phyloP scores from a whole-genome alignment of 2,797 vertebrate species.

The Mus caroli region DNA sequence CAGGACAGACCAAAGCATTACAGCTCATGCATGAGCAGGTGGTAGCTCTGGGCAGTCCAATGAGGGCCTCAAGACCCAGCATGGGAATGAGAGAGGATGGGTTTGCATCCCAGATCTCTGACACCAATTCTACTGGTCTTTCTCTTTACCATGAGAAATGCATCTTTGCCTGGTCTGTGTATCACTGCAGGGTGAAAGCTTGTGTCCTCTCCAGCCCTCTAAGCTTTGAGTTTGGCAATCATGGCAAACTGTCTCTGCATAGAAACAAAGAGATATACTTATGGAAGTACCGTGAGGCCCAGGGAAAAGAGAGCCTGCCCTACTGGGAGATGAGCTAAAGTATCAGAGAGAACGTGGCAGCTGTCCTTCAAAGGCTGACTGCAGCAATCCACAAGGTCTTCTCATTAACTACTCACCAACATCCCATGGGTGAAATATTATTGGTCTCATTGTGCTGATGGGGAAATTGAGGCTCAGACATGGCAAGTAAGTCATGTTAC shows the following conservation, averaged over 20 bases:
- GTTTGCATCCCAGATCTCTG: neutral
- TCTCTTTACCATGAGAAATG: neutral
- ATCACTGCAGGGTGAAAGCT: neutral
- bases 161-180: neutral
- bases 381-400: neutral
- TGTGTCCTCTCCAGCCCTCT: neutral
- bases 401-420: neutral
- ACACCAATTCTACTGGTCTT: neutral
- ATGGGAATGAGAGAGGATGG: neutral
- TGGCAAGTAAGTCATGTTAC: neutral
- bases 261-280: neutral
- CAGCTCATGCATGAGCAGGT: neutral
- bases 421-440: neutral
- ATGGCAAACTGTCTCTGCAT: neutral
- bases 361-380: neutral
- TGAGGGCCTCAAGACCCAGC: neutral
- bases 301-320: neutral
- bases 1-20: neutral
- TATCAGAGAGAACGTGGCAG: neutral
- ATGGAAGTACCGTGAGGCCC: neutral
- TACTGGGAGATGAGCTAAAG: neutral
- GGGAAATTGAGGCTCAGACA: constrained; percentile 43
- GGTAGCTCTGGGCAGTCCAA: neutral
- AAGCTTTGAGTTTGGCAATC: neutral
- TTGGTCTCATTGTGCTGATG: neutral